These are phyloP conservation scores for Lepidurus arcticus DNA, from an alignment of 1,140 invertebrate species.

Conservation along the genomic window DNA sequence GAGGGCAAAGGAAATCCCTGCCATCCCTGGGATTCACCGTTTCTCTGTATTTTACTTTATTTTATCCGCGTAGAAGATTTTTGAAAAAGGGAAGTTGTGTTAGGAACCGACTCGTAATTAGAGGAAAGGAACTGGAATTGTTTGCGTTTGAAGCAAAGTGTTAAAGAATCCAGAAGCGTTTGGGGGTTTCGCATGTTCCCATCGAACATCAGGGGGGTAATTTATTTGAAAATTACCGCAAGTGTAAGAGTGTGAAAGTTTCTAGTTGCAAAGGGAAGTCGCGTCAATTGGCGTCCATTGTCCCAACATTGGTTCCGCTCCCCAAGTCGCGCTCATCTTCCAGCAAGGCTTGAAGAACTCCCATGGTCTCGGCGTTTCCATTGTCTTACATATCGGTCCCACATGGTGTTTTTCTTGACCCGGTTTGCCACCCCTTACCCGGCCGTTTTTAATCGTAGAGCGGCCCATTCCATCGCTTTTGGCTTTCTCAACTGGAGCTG, in stretches of 20 bases:
- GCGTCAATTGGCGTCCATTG: conserved; percentile 13
- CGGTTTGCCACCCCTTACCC: background rate
- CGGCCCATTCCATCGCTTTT: background rate
- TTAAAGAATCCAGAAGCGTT: background rate
- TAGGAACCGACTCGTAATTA: background rate
- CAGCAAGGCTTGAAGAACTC: background rate
- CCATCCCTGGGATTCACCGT: background rate
- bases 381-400: conserved; percentile 11
- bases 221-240: conserved; percentile 22
- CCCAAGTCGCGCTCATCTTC: background rate
- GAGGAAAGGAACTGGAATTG: background rate
- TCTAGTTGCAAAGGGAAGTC: conserved; percentile 13
- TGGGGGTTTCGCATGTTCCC: background rate
- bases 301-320: conserved; percentile 21
- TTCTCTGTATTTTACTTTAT: background rate
- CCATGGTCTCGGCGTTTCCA: conserved; percentile 2
- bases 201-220: background rate
- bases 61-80: no score
- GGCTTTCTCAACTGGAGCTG: conserved; percentile 1
- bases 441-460: background rate
- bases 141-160: background rate
- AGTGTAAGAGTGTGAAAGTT: conserved; percentile 12
- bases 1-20: background rate
- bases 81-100: no score
- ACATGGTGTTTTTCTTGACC: background rate